Evolutionary conservation across 2,113 vertebrate genomes (phyloP), one percentile per base, ranked within the genome.

Genomic region (Craseonycteris thonglongyai): DNA sequence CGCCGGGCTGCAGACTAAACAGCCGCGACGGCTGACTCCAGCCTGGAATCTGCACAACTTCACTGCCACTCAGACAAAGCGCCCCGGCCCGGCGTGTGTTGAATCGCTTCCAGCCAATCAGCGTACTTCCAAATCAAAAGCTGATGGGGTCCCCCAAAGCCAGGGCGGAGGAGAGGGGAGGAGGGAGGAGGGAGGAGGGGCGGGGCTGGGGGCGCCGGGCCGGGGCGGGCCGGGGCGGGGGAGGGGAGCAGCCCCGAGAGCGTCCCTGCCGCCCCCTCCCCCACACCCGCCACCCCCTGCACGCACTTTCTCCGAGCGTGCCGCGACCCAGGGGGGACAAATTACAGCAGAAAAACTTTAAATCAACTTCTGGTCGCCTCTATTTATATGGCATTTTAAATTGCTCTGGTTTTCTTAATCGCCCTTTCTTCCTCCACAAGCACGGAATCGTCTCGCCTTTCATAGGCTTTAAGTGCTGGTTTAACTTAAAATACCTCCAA

Each of bases 61-160:
- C 98, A 83, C 98, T 98, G 94, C 98, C 98, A 98, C 97, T 98
- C 98, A 98, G 97, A 98, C 98, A 99, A 98, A 98, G 98, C 98
- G 97, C 98, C 96, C 82, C 54, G 38, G 97, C 98, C 98, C 97
- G 98, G 99, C 98, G 97, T 96, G 98, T 98, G 98, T 98, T 95
- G 96, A 97, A 97, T 92, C 93, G 95, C 88, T 96, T 92, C 98
- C 98, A 98, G 97, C 98, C 98, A 98, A 99, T 98, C 98, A 97
- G 98, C 98, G 97, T 61, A 95, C 98, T 97, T 97, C 98, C 97
- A 97, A 98, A 98, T 97, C 97, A 97, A 95, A 97, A 97, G 97
- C 91, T 95, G 97, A 96, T 97, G 98, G 97, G 98, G 98, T 98
- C 98, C 96, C 96, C 96, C 95, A 81, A 93, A 54, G 87, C 47